phyloP scores from a whole-genome alignment of 2,113 vertebrate genomes.

The Callorhinus ursinus region DNA sequence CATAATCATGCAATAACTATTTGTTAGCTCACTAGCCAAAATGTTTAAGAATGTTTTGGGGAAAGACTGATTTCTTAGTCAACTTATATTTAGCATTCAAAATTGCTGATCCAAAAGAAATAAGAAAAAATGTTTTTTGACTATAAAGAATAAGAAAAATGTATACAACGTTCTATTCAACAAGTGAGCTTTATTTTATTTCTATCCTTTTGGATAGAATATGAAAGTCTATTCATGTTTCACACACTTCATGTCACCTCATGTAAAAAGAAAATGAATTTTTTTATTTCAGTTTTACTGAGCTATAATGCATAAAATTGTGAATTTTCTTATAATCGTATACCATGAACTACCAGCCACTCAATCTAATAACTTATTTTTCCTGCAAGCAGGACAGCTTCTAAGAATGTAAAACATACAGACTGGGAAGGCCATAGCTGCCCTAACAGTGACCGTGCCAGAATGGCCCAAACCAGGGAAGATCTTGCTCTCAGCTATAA shows the following conservation, averaged over 20 bases:
- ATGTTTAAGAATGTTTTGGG: constrained; percentile 2
- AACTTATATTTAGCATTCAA: constrained; percentile 32
- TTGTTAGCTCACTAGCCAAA: neutral
- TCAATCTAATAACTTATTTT: constrained; percentile 54
- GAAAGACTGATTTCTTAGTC: constrained; percentile 16
- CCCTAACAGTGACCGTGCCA: neutral
- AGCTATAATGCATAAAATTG: neutral
- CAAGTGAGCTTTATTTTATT: constrained; percentile 20
- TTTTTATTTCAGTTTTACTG: neutral
- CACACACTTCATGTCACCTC: neutral
- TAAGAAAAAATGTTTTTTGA: neutral
- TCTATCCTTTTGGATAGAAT: neutral
- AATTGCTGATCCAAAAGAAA: constrained; percentile 14
- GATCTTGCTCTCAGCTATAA: neutral
- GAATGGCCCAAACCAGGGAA: neutral
- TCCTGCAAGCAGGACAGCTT: constrained; percentile 15
- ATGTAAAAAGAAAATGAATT: constrained; percentile 46
- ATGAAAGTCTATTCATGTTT: constrained; percentile 40
- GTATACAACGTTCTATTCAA: neutral
- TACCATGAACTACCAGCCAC: constrained; percentile 34
- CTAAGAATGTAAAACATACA: constrained; percentile 32
- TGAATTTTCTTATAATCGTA: neutral
- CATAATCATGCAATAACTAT: constrained; percentile 26
- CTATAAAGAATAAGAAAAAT: constrained; percentile 35
- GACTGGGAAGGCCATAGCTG: neutral